Percentiles rank a stretch among this genome's conserved stretches.
Evolutionary conservation across 2,797 vertebrate species (phyloP).

Genomic region (Eulemur mongoz): DNA sequence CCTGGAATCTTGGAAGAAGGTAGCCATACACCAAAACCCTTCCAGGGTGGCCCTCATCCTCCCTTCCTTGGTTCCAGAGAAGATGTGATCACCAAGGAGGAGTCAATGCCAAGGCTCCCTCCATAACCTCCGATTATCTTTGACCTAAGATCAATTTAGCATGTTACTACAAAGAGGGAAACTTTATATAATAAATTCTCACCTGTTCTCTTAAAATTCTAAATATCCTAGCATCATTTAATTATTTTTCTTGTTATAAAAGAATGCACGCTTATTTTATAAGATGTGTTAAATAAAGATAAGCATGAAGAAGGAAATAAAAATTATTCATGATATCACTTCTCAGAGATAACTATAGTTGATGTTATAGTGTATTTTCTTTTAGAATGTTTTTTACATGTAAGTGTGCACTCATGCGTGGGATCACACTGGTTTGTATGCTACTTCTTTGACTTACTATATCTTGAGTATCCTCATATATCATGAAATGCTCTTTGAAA

Average conservation of each 20-base stretch:
- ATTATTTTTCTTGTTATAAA: neutral
- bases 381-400: neutral
- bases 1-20: neutral
- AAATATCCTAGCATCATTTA: neutral
- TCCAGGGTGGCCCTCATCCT: neutral
- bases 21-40: neutral
- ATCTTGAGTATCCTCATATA: neutral
- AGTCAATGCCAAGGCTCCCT: neutral
- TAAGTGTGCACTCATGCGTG: neutral
- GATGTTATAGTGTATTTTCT: neutral
- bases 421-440: neutral
- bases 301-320: neutral
- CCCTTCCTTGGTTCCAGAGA: neutral
- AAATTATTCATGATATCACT: neutral
- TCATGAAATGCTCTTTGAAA: neutral
- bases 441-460: neutral
- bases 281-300: neutral
- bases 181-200: neutral
- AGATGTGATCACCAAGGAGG: neutral
- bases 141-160: neutral
- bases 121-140: neutral
- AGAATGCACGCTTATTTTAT: neutral
- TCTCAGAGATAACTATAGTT: neutral
- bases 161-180: neutral
- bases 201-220: neutral